Base-by-base conservation (phyloP, 2,888 invertebrate genomes). In the Sminthurinus aureus region DNA sequence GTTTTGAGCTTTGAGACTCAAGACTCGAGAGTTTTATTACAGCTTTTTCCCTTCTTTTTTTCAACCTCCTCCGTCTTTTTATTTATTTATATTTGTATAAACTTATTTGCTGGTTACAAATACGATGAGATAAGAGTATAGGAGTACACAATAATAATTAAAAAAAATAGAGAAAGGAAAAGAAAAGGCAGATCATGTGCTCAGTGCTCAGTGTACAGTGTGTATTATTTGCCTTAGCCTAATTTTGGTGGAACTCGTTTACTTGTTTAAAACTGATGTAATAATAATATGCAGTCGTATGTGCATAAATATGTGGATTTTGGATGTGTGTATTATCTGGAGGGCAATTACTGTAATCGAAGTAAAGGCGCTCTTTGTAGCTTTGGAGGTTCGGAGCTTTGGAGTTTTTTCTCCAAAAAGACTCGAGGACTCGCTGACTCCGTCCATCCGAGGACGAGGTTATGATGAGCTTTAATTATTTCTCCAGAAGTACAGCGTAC, bases 331-430 rank as follows among this genome's bases (percentile, higher is more conserved):
- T 13, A 58, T 50, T 81, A 38, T 81, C 80, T 81, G 69, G 80
- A 74, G 80, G 80, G 80, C 80, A 81, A 73, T 79, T 73, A 81
- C 74, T 75, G 73, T 73, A 81, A 81, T 81, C 80, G 73, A 73
- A 81, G 74, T n/a, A 66, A 71, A 67, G 38, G 67, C 51, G 76
- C 52, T 76, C 71, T 79, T 38, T 38, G 38, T 1, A 38, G 38
- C 38, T 4, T 38, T 38, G n/a, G n/a, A n/a, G n/a, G n/a, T n/a
- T n/a, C n/a, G n/a, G n/a, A n/a, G n/a, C n/a, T n/a, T 38, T 38
- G 38, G 38, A 38, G 38, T 6, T 4, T 38, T 38, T 38, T 38
- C 38, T 38, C 38, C 38, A 38, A 38, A 38, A 38, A 38, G 38
- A 38, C 38, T 38, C 38, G 38, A 38, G 38, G 38, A 38, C 38